These are phyloP conservation scores for Crenuchus spilurus DNA, from an alignment of 2,797 vertebrate species.

Conservation along the genomic window DNA sequence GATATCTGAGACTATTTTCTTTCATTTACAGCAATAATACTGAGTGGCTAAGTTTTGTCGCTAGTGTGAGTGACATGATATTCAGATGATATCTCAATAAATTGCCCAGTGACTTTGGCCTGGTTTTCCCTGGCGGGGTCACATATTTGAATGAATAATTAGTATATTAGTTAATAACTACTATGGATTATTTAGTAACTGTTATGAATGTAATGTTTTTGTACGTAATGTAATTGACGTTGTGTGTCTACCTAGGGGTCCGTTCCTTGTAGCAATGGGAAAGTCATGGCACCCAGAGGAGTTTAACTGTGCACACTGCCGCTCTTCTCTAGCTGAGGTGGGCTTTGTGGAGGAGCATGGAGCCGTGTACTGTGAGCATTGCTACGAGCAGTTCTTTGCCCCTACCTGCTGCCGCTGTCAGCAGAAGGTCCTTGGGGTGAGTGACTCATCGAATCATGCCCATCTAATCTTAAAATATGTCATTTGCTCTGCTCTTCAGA, in stretches of 20 bases:
- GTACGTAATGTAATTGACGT: not conserved
- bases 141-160: no score
- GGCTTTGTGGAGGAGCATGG: conserved; percentile 95
- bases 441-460: conserved; percentile 51
- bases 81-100: no score
- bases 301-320: conserved; percentile 92
- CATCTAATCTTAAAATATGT: not conserved
- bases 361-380: conserved; percentile 88
- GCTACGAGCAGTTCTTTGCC: conserved; percentile 95
- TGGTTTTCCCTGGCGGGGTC: no score
- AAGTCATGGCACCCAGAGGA: conserved; percentile 98
- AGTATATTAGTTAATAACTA: no score
- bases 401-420: conserved; percentile 89
- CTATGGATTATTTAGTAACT: not conserved
- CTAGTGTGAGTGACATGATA: no score
- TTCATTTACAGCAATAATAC: no score
- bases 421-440: conserved; percentile 93
- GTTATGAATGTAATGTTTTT: not conserved
- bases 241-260: conserved; percentile 79
- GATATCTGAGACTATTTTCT: no score
- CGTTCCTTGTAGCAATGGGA: conserved; percentile 95
- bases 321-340: conserved; percentile 85
- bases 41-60: no score
- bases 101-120: no score
- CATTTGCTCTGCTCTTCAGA: not conserved